Evolutionary conservation across 2,797 vertebrate species (phyloP).

Genomic region (Helarctos malayanus): DNA sequence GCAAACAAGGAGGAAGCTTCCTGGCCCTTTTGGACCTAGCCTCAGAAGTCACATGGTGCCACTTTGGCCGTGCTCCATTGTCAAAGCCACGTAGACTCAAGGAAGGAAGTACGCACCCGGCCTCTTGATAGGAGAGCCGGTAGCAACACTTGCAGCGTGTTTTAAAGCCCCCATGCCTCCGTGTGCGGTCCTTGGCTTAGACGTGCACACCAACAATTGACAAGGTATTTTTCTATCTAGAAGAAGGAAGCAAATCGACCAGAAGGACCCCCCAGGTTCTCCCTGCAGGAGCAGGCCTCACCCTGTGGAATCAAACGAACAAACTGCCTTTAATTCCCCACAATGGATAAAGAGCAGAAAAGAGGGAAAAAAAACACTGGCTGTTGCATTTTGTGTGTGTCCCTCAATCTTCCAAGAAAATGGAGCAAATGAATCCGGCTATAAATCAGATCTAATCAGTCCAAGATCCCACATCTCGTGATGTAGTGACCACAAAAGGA

Average conservation of each 20-base stretch:
- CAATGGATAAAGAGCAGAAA: accelerated
- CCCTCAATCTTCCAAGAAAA: background rate
- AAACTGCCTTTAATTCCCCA: accelerated
- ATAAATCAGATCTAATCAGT: accelerated
- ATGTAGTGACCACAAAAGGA: background rate
- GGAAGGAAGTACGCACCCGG: accelerated
- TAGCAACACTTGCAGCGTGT: accelerated
- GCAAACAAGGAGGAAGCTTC: background rate
- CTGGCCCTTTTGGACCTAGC: too few relatives aligned
- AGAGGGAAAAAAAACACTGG: accelerated
- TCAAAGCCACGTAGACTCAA: background rate
- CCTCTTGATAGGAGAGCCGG: background rate
- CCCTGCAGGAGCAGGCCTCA: accelerated
- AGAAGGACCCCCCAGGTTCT: background rate
- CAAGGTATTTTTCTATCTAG: background rate
- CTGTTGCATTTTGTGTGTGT: accelerated
- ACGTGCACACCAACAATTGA: accelerated
- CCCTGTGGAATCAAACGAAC: accelerated
- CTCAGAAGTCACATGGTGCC: background rate
- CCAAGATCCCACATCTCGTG: background rate
- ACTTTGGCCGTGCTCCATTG: accelerated
- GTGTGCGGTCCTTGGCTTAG: background rate
- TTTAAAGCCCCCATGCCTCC: background rate
- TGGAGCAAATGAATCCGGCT: background rate
- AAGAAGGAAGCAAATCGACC: background rate